Evolutionary conservation across 2,113 vertebrate genomes (phyloP), one percentile per base, ranked within the genome.

Genomic region (Sialia sialis): DNA sequence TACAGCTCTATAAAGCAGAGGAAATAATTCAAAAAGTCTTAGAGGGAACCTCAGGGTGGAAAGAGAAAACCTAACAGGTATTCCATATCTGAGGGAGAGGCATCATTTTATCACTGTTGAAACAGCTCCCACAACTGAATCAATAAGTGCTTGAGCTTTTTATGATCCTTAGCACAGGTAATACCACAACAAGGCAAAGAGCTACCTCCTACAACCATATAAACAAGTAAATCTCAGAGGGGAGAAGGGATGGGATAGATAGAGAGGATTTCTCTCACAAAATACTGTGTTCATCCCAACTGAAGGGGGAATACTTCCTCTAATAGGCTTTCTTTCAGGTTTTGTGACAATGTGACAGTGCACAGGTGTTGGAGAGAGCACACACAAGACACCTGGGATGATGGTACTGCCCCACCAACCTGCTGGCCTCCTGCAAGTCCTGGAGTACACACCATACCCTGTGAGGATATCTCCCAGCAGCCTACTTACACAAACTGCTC

Each of bases 1-100:
- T 87, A 92, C 34, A 82, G 89, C 64, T 75, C 60, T 56, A 19
- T 67, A 84, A 94, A 90, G 68, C 6, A 0, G 76, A 86, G 68
- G 80, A 95, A 93, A 89, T 84, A 81, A 84, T 87, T 94, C 64
- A 75, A 59, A 67, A 87, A 89, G 36, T 68, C 76, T 92, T 89
- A 78, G 80, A 93, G 51, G 34, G 70, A 96, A 91, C 54, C 41
- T 88, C 55, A 22, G 55, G 21, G 43, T 43, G 30, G 52, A 82
- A 93, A 80, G 67, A 74, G 68, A 90, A 81, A 90, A 84, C 0
- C 3, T 43, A 41, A 84, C 25, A 80, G 55, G 30, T 78, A 88
- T 84, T 87, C 34, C 52, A 23, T n/a, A 96, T 77, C 68, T 41
- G 68, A 74, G 43, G 63, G 29, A 90, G 64, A 78, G 89, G 36